Evolutionary conservation across 1,140 invertebrate genomes (phyloP).

Genomic region (Drosophila mayri): DNA sequence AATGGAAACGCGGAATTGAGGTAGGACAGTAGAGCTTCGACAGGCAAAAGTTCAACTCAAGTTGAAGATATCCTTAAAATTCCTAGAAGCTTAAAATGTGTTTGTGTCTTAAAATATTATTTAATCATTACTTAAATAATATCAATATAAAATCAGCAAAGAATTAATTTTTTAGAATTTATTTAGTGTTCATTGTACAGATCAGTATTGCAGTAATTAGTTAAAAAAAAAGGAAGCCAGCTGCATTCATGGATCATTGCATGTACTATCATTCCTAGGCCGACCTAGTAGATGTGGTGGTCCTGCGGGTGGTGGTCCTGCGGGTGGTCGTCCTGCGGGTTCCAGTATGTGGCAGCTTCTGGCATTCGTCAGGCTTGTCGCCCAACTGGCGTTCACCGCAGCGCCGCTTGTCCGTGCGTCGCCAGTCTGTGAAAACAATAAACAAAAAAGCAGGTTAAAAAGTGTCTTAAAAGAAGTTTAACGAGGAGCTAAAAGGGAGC

Average conservation of each 20-base stretch:
- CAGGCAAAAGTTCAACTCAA: background rate
- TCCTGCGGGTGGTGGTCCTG: background rate
- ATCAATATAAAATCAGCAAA: too few species aligned
- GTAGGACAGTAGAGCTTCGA: background rate
- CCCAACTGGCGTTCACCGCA: conserved; percentile 54
- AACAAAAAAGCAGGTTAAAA: background rate
- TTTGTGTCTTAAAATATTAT: background rate
- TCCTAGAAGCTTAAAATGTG: background rate
- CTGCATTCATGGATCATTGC: background rate
- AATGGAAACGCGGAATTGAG: conserved; percentile 10
- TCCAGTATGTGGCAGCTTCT: background rate
- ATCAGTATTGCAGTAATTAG: background rate
- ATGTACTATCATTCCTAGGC: background rate
- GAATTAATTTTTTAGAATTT: background rate
- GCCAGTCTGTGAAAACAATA: conserved; percentile 50
- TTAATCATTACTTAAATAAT: background rate
- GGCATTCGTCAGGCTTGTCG: conserved; percentile 54
- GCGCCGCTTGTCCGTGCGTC: conserved; percentile 44
- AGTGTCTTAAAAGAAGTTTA: background rate
- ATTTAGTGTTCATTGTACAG: background rate
- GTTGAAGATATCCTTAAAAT: background rate
- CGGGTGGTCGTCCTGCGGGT: conserved; percentile 2
- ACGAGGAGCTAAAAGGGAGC: background rate
- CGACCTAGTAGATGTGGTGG: background rate
- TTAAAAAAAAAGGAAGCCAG: background rate